These are phyloP conservation scores for Dipodomys ordii DNA, from an alignment of 2,113 vertebrate species.

Conservation along the genomic window DNA sequence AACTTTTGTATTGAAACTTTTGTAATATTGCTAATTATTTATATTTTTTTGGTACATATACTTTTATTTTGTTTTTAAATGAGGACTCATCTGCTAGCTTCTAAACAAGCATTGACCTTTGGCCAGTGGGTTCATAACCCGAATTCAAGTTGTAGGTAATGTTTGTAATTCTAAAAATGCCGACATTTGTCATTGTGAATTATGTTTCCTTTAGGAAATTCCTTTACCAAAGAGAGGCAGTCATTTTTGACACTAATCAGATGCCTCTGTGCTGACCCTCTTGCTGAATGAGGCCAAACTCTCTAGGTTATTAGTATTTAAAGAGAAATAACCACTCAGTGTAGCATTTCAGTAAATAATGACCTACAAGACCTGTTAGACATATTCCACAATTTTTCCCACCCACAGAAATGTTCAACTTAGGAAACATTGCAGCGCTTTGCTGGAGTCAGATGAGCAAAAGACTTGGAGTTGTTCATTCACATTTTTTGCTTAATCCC, in stretches of 20 bases:
- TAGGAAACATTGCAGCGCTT: conserved; percentile 83
- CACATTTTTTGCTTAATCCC: conserved; percentile 87
- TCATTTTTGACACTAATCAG: conserved; percentile 86
- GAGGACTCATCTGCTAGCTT: neutral
- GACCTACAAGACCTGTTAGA: conserved; percentile 79
- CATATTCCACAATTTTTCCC: conserved; percentile 80
- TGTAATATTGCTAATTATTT: neutral
- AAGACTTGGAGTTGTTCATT: conserved; percentile 82
- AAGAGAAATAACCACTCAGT: conserved; percentile 85
- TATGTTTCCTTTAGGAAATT: conserved; percentile 86
- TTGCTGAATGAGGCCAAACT: conserved; percentile 84
- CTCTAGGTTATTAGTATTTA: conserved; percentile 81
- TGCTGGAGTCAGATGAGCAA: conserved; percentile 81
- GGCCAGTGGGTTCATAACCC: conserved; percentile 66
- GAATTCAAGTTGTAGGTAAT: conserved; percentile 73
- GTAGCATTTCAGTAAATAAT: conserved; percentile 79
- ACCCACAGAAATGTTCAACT: conserved; percentile 81
- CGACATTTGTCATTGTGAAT: conserved; percentile 83
- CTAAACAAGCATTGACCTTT: conserved; percentile 68
- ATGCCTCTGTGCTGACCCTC: conserved; percentile 86
- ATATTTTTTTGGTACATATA: neutral
- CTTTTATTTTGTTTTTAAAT: conserved; percentile 36
- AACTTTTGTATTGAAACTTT: neutral
- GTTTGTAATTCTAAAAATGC: conserved; percentile 83
- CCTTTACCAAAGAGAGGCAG: conserved; percentile 83